Conservation (phyloP, 2,888 invertebrate genomes). For the Hemistola chrysoprasaria region DNA sequence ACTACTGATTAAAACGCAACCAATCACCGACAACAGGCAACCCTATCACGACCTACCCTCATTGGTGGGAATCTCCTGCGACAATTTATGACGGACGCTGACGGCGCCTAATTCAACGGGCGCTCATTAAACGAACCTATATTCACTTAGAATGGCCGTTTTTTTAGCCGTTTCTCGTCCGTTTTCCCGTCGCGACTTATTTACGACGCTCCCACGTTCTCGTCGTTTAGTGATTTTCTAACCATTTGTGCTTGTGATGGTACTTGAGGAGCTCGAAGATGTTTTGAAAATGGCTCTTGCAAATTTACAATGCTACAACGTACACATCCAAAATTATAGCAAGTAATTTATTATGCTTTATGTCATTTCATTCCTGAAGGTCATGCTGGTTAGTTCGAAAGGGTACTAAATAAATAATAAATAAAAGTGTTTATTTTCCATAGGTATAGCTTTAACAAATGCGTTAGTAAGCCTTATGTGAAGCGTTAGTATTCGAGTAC, state of each 20-base stretch:
- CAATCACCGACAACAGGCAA: constrained; percentile 26
- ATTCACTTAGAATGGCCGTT: constrained; percentile 68
- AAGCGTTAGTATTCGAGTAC: too few species aligned
- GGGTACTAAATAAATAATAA: too few species aligned
- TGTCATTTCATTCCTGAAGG: too few species aligned
- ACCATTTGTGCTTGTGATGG: constrained; percentile 2
- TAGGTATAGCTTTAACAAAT: too few species aligned
- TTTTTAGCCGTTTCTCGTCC: constrained; percentile 31
- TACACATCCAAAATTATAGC: too few species aligned
- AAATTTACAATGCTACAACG: too few species aligned
- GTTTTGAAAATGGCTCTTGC: too few species aligned
- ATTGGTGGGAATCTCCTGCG: constrained; percentile 42
- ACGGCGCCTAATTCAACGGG: constrained; percentile 66
- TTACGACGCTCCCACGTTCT: constrained; percentile 36
- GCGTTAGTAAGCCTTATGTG: too few species aligned
- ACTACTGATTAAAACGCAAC: constrained; percentile 6
- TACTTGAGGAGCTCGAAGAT: too few species aligned
- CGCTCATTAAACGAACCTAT: constrained; percentile 71
- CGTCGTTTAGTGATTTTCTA: constrained; percentile 20
- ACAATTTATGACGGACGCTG: constrained; percentile 76
- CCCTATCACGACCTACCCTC: constrained; percentile 23
- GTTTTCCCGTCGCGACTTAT: constrained; percentile 33
- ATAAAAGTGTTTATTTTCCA: too few species aligned
- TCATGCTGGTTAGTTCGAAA: too few species aligned
- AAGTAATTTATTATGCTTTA: too few species aligned